A percentile compares a stretch with the other conserved stretches of the same genome.
phyloP scores from a whole-genome alignment of 2,113 vertebrate genomes.

The Mionectes macconnelli region DNA sequence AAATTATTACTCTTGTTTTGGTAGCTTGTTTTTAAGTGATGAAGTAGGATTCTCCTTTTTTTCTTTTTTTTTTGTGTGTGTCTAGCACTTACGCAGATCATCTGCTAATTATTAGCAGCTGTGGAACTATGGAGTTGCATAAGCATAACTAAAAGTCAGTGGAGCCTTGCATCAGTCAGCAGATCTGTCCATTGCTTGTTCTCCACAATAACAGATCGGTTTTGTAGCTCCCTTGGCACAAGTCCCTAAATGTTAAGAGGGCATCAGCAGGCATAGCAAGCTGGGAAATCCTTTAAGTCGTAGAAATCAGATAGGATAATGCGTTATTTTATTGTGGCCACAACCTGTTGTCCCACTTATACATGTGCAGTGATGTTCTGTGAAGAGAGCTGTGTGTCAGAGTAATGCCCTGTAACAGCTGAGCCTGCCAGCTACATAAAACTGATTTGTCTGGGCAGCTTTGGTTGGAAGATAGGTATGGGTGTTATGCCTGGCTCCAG shows the following conservation, averaged over 20 bases:
- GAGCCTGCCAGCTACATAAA: not conserved
- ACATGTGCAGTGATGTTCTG: not conserved
- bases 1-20: not conserved
- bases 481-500: not conserved
- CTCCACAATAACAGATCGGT: conserved; percentile 37
- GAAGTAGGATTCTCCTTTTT: conserved; percentile 7
- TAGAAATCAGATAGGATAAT: conserved; percentile 12
- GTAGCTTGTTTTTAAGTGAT: conserved; percentile 49
- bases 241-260: not conserved
- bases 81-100: conserved; percentile 39
- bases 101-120: conserved; percentile 75
- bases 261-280: conserved; percentile 14
- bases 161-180: conserved; percentile 50
- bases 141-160: conserved; percentile 57
- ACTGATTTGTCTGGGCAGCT: conserved; percentile 3
- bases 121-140: conserved; percentile 57
- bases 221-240: conserved; percentile 47
- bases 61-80: not conserved
- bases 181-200: conserved; percentile 38
- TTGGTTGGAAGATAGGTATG: not conserved
- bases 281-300: conserved; percentile 29
- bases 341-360: not conserved
- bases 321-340: not conserved
- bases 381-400: not conserved
- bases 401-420: not conserved